phyloP scores from a whole-genome alignment of 2,113 vertebrate species.

The Dicentrarchus labrax region DNA sequence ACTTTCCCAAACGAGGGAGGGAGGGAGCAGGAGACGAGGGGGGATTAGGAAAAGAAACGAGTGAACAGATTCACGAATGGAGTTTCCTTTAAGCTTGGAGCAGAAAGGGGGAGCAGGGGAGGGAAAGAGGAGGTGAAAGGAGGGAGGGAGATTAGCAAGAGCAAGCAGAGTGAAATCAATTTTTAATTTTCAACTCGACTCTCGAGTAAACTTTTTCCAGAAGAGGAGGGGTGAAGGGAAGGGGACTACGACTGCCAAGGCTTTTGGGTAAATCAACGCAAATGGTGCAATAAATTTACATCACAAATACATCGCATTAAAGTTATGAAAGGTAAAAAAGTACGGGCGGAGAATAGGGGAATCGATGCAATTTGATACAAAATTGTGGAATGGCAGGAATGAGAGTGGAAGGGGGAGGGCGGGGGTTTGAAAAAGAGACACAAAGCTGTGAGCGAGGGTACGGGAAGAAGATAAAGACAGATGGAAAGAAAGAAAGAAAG shows the following conservation, averaged over 20 bases:
- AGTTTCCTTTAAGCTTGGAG: slow-evolving; percentile 32
- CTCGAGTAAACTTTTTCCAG: slow-evolving; percentile 45
- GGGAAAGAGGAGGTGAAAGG: slow-evolving; percentile 15
- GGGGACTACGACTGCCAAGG: not conserved
- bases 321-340: slow-evolving; percentile 22
- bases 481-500: not conserved
- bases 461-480: not conserved
- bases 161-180: slow-evolving; percentile 60
- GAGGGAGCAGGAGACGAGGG: not conserved
- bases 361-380: slow-evolving; percentile 7
- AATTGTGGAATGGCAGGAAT: not conserved
- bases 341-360: not conserved
- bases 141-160: slow-evolving; percentile 42
- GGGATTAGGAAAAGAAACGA: slow-evolving; percentile 51
- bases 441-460: slow-evolving; percentile 5
- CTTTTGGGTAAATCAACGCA: slow-evolving; percentile 22
- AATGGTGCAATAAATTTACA: slow-evolving; percentile 39
- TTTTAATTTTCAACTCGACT: slow-evolving; percentile 64
- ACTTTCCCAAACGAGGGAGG: slow-evolving; percentile 22
- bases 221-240: not conserved
- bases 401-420: not conserved
- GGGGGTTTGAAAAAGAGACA: not conserved
- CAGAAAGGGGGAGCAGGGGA: slow-evolving; percentile 8
- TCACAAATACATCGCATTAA: slow-evolving; percentile 40
- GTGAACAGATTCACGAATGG: slow-evolving; percentile 30